Percentiles rank a stretch among this genome's conserved stretches.
Conservation (phyloP, 2,888 invertebrate species). For the Microplitis deprimator region DNA sequence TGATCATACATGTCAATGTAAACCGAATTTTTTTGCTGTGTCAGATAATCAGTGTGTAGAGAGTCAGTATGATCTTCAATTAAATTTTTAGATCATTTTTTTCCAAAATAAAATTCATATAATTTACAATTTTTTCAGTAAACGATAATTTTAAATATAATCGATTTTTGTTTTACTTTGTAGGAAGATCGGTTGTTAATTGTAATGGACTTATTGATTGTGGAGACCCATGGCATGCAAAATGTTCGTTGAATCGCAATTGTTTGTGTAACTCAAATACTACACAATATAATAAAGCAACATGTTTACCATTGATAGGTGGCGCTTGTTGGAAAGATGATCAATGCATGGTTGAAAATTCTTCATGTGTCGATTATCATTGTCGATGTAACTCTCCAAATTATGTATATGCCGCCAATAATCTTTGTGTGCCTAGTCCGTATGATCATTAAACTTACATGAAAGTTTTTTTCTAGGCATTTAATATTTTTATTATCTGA, state of each 20-base stretch:
- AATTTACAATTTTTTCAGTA: too few relatives aligned
- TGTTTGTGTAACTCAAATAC: neutral
- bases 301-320: neutral
- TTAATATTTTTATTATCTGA: too few relatives aligned
- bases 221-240: neutral
- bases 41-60: neutral
- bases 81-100: too few relatives aligned
- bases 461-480: too few relatives aligned
- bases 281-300: neutral
- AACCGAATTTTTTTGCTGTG: neutral
- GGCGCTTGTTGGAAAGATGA: neutral
- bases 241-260: neutral
- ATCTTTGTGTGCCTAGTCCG: too few relatives aligned
- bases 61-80: neutral
- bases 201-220: neutral
- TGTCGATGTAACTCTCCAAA: neutral
- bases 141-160: too few relatives aligned
- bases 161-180: neutral
- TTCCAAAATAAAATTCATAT: too few relatives aligned
- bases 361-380: neutral
- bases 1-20: neutral
- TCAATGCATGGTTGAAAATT: neutral
- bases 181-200: neutral
- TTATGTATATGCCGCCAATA: too few relatives aligned
- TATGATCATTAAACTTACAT: too few relatives aligned